These are phyloP conservation scores for Diarsia brunnea DNA, from an alignment of 2,888 invertebrate species.

Conservation along the genomic window DNA sequence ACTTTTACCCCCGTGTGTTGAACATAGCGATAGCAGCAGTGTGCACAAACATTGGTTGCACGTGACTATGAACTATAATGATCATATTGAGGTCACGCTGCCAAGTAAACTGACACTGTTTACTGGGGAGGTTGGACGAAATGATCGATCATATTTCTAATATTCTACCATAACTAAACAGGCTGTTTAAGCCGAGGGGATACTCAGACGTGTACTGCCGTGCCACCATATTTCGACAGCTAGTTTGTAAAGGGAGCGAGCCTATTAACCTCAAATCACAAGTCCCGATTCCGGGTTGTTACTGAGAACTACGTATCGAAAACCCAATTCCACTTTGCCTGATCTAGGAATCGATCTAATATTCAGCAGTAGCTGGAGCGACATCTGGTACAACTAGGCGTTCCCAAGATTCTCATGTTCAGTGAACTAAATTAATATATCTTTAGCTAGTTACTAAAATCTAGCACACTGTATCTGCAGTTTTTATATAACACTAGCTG, in stretches of 20 bases:
- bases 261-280: not conserved
- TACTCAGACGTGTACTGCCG: not conserved
- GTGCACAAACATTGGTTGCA: constrained; percentile 42
- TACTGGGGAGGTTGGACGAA: constrained; percentile 18
- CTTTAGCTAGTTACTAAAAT: not conserved
- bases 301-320: not conserved
- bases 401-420: not conserved
- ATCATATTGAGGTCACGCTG: constrained; percentile 37
- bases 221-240: not conserved
- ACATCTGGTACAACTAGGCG: not conserved
- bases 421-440: not conserved
- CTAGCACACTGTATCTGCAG: not conserved
- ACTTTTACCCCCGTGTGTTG: constrained; percentile 39
- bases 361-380: not conserved
- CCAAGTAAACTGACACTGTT: constrained; percentile 35
- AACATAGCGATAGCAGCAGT: constrained; percentile 32
- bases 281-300: not conserved
- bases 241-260: not conserved
- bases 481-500: too few species aligned
- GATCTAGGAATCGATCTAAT: not conserved
- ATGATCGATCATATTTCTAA: not conserved
- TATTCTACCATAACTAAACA: not conserved
- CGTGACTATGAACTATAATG: constrained; percentile 32
- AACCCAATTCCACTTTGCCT: not conserved
- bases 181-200: not conserved